Conservation (phyloP, 2,888 invertebrate species). For the Charanyca ferruginea region DNA sequence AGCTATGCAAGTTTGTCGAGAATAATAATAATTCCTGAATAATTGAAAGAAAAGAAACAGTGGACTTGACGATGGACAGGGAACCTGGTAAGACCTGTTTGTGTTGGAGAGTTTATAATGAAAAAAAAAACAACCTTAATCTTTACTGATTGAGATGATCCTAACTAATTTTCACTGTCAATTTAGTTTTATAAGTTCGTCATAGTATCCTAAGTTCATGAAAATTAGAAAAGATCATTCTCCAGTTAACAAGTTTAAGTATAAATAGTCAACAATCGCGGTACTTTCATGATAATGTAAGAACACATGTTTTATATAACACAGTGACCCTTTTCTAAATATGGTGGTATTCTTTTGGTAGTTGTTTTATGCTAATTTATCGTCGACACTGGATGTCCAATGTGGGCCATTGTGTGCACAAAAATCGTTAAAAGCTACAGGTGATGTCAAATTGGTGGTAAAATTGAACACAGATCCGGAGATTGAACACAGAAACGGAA, state of each 20-base stretch:
- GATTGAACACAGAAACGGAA: constrained; percentile 56
- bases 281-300: constrained; percentile 62
- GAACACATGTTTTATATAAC: constrained; percentile 56
- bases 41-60: too few species aligned
- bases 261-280: constrained; percentile 75
- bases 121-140: constrained; percentile 14
- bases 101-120: not conserved
- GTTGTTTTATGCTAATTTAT: not conserved
- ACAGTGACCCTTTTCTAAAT: constrained; percentile 10
- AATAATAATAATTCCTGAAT: too few species aligned
- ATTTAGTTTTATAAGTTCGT: constrained; percentile 18
- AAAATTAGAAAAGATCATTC: constrained; percentile 56
- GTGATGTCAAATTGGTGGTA: constrained; percentile 45
- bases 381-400: not conserved
- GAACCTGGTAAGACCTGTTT: not conserved
- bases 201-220: constrained; percentile 31
- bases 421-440: constrained; percentile 27
- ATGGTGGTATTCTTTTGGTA: not conserved
- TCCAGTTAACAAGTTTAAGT: constrained; percentile 49
- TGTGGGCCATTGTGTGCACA: constrained; percentile 9
- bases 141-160: constrained; percentile 35
- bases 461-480: constrained; percentile 72
- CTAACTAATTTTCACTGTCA: constrained; percentile 36
- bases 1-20: too few species aligned
- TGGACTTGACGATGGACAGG: too few species aligned